Base-by-base conservation (phyloP, 2,888 invertebrate genomes). In the Ormyrus labotus region DNA sequence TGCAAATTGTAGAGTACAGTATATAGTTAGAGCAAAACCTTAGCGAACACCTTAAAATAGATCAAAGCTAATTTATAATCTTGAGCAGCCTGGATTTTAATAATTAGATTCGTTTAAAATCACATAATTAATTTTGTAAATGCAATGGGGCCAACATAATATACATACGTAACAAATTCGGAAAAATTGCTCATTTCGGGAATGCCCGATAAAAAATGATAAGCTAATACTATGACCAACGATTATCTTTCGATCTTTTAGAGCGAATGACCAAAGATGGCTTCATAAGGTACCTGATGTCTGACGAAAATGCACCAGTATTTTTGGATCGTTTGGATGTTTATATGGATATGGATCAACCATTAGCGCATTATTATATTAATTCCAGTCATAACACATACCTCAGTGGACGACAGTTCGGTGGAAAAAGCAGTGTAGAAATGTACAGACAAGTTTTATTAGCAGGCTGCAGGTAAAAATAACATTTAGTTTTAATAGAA, bases 321-420 rank as follows among this genome's bases (percentile, higher is more conserved):
- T 99, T 99, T 92, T 93, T 99, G 85, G 99, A 99, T 92, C 94
- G 99, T n/a, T 92, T 99, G 85, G 99, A 99, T 90, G 96, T 97
- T 88, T 98, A 98, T 89, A 96, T 96, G 96, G 99, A 99, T 84
- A 99, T 99, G 99, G 99, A 99, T 90, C 98, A 99, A 90, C 97
- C 99, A 0, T 91, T 99, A 75, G 95, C 98, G 8, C 99, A 99
- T 91, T 99, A 99, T 92, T 99, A 99, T 92, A 99, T 99, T 88
- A 99, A 99, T 93, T 98, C 98, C 81, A 98, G 98, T 82, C 98
- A 98, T 91, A 98, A 98, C 91, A 99, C 98, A 11, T 98, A 98
- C 91, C 92, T 98, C 83, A 95, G 95, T 48, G 98, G 98, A 0
- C 92, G 99, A 82, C 99, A 99, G 92, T 99, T 99, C 90, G 99